Evolutionary conservation across 2,113 vertebrate genomes (phyloP), one percentile per base, ranked within the genome.

Genomic region (Otolemur garnettii): DNA sequence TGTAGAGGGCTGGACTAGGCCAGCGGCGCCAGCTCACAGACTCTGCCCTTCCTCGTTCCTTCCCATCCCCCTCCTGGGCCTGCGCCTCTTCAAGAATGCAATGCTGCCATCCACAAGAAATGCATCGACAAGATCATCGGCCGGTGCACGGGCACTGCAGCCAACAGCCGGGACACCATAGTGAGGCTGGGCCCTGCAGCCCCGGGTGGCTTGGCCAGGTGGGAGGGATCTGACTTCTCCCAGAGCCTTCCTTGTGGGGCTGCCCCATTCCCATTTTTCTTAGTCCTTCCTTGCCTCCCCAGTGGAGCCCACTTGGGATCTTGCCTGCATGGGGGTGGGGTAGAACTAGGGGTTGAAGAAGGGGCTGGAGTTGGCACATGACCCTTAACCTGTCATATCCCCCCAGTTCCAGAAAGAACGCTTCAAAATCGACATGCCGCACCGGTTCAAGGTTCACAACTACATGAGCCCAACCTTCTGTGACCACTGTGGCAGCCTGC

Each of bases 391-490:
- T 66, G 8, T 72, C 30, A 50, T 69, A 7, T 2, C 30, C 24
- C 80, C 72, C 13, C 98, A 99, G 99, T 99, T 99, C 98, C 99
- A 99, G 98, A 99, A 99, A 98, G 99, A 99, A 97, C 98, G 99
- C n/a, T 99, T 99, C 98, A 99, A 99, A 96, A 99, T 99, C 4
- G 99, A 99, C 98, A 99, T 99, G 99, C 99, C 99, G 0, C 99
- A 99, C 94, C 99, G 99, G 92, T 99, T 99, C 98, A 99, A 99
- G 97, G 99, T 97, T 88, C 94, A 99, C 98, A 99, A 99, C 98
- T 99, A 99, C 98, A 99, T 99, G 99, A 99, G 99, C 98, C 99
- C 99, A 7, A 99, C 99, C 35, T 99, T 99, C 99, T 99, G 99
- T 0, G 99, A 99, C 98, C 99, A 99, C 98, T 99, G 99, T 0